These are phyloP conservation scores for Blennius ocellaris DNA, from an alignment of 2,113 vertebrate genomes.

Conservation along the genomic window DNA sequence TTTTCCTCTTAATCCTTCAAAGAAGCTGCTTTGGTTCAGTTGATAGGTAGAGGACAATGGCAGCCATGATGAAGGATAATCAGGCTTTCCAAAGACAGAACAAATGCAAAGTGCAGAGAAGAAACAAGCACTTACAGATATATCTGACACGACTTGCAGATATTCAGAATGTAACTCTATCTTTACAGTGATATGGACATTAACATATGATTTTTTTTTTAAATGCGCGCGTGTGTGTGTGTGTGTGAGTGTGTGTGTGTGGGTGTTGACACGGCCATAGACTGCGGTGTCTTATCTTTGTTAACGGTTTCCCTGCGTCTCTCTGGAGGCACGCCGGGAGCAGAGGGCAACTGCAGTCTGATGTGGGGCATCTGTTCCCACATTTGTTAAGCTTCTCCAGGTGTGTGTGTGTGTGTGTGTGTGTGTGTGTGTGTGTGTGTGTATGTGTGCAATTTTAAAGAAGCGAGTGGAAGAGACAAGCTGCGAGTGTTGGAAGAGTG, in stretches of 20 bases:
- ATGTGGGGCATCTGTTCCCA: constrained; percentile 82
- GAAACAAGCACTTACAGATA: background rate
- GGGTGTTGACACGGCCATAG: constrained; percentile 60
- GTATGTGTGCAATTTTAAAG: background rate
- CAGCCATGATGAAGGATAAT: constrained; percentile 21
- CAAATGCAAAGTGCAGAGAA: background rate
- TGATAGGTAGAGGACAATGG: constrained; percentile 22
- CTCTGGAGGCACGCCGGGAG: constrained; percentile 68
- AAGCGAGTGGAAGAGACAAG: constrained; percentile 24
- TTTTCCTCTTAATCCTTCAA: constrained; percentile 56
- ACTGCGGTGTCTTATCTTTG: constrained; percentile 67
- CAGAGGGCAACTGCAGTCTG: constrained; percentile 79
- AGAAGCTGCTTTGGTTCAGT: constrained; percentile 40
- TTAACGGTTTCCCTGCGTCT: constrained; percentile 66
- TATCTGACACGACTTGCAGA: background rate
- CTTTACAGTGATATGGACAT: constrained; percentile 22
- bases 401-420: constrained; percentile 34
- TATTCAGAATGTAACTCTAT: constrained; percentile 20
- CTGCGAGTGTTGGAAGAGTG: constrained; percentile 14
- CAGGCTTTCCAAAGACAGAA: background rate
- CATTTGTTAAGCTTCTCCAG: constrained; percentile 74
- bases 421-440: constrained; percentile 9
- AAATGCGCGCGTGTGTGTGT: background rate
- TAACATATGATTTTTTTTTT: constrained; percentile 42
- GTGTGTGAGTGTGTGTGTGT: constrained; percentile 10